Percentiles rank a stretch among this genome's conserved stretches.
Evolutionary conservation across 2,797 vertebrate species (phyloP).

Genomic region (Liasis olivaceus): DNA sequence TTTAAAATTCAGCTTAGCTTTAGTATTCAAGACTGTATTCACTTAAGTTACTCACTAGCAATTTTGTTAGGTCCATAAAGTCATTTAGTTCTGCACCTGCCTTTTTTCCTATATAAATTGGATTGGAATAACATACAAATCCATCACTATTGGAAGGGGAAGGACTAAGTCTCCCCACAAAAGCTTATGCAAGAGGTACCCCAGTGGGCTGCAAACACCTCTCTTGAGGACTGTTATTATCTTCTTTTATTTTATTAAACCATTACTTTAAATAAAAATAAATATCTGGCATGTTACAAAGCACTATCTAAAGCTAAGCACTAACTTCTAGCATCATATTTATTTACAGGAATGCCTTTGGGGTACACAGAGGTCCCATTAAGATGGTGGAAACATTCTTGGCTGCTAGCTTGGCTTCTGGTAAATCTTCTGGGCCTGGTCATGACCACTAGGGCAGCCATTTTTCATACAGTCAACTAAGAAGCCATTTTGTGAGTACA

Average conservation of each 20-base stretch:
- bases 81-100: not conserved
- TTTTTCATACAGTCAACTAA: not conserved
- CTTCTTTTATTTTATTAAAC: not conserved
- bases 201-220: not conserved
- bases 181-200: not conserved
- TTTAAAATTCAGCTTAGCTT: not conserved
- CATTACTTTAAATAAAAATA: not conserved
- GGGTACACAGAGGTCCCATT: not conserved
- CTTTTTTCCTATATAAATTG: not conserved
- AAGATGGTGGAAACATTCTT: not conserved
- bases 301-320: too few species aligned
- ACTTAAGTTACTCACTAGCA: not conserved
- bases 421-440: not conserved
- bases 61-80: not conserved
- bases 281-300: not conserved
- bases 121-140: not conserved
- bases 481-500: not conserved
- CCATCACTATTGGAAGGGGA: not conserved
- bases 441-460: not conserved
- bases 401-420: not conserved
- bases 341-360: not conserved
- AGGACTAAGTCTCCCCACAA: not conserved
- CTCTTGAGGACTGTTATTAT: not conserved
- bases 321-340: too few species aligned
- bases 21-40: not conserved